A percentile compares a stretch with the other conserved stretches of the same genome.
Evolutionary conservation across 2,113 vertebrate genomes (phyloP).

Genomic region (Zosterops japonicus): DNA sequence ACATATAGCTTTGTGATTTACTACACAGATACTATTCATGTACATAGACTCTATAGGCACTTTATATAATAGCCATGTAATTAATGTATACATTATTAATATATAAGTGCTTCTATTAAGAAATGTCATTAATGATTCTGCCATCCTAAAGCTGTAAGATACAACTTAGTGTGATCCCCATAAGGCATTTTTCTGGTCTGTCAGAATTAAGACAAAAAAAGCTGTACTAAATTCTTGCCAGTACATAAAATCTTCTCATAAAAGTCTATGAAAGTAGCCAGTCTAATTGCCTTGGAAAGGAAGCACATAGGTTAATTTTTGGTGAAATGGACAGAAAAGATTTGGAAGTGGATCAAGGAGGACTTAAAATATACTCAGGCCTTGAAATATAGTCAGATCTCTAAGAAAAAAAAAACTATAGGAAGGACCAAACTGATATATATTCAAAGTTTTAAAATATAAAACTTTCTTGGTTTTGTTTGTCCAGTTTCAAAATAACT

Average conservation of each 20-base stretch:
- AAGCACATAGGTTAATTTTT: background rate
- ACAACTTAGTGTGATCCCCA: background rate
- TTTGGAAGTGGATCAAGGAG: background rate
- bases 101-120: conserved; percentile 57
- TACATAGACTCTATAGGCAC: conserved; percentile 54
- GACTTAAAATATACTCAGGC: background rate
- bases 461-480: background rate
- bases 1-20: conserved; percentile 59
- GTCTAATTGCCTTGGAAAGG: background rate
- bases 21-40: conserved; percentile 12
- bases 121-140: conserved; percentile 48
- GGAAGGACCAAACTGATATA: background rate
- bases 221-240: background rate
- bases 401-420: background rate
- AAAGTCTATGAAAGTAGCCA: background rate
- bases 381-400: background rate
- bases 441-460: background rate
- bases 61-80: conserved; percentile 67
- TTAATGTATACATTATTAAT: conserved; percentile 65
- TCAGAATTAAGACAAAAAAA: conserved; percentile 21
- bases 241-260: background rate
- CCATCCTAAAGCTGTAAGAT: conserved; percentile 9
- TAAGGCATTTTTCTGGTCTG: background rate
- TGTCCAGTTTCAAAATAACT: background rate
- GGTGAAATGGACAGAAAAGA: background rate